Evolutionary conservation across 35 echinoderm and acorn worm genomes (phyloP).

Genomic region (Heliocidaris erythrogramma): DNA sequence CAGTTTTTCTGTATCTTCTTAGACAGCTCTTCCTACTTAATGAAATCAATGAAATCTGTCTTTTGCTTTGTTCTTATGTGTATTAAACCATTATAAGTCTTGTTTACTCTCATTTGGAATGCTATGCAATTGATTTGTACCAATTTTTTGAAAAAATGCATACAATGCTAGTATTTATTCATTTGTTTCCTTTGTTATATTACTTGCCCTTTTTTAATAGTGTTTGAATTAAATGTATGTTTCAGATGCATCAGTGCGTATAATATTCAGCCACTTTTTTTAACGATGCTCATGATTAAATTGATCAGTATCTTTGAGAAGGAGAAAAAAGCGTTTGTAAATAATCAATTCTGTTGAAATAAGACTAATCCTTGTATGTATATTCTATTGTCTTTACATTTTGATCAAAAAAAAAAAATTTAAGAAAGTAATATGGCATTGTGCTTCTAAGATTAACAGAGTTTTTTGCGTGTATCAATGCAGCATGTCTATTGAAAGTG

Average conservation of each 20-base stretch:
- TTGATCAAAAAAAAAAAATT: not conserved
- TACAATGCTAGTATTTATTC: slow-evolving; percentile 34
- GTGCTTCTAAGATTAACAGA: slow-evolving; percentile 5
- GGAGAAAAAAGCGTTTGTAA: not conserved
- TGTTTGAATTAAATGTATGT: not conserved
- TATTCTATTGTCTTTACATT: slow-evolving; percentile 7
- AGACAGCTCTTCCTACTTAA: not conserved
- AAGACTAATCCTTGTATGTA: not conserved
- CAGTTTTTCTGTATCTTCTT: not conserved
- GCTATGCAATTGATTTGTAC: slow-evolving; percentile 43
- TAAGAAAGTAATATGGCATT: not conserved
- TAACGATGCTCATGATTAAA: not conserved
- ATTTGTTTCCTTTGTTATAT: not conserved
- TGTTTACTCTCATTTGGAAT: not conserved
- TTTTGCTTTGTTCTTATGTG: not conserved
- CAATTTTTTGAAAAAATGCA: not conserved
- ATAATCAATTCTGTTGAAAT: not conserved
- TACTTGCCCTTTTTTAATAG: not conserved
- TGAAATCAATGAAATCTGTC: not conserved
- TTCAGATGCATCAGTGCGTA: not conserved
- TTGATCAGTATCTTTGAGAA: not conserved
- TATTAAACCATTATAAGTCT: not conserved
- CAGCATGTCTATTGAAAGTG: not conserved
- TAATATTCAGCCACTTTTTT: not conserved
- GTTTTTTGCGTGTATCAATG: not conserved